Evolutionary conservation across 2,888 invertebrate species (phyloP).

Genomic region (Lochmaea capreae): DNA sequence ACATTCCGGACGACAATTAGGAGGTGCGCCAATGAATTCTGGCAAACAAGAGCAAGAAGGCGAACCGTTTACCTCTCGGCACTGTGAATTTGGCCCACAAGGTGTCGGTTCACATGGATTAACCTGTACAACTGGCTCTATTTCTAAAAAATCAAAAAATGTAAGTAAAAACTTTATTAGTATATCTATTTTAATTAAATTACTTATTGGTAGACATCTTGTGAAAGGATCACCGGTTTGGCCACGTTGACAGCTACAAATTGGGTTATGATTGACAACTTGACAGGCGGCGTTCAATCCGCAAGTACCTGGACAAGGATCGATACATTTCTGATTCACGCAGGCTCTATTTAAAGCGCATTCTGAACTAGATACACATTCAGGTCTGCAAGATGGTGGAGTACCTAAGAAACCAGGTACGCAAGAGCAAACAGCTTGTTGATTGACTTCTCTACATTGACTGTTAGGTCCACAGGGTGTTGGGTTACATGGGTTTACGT

Average conservation of each 20-base stretch:
- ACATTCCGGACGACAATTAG: constrained; percentile 82
- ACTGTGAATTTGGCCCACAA: constrained; percentile 77
- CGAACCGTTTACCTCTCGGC: constrained; percentile 67
- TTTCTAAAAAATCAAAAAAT: constrained; percentile 38
- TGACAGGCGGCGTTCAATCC: constrained; percentile 69
- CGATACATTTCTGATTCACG: constrained; percentile 71
- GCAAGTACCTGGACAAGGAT: constrained; percentile 72
- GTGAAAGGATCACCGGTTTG: constrained; percentile 75
- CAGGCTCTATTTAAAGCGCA: constrained; percentile 70
- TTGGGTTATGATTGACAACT: constrained; percentile 71
- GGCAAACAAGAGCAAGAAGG: constrained; percentile 73
- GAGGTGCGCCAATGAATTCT: constrained; percentile 73
- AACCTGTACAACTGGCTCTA: constrained; percentile 51
- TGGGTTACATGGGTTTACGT: constrained; percentile 66
- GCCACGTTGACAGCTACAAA: constrained; percentile 69
- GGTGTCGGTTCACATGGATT: constrained; percentile 78
- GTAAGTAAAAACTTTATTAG: background rate
- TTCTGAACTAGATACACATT: constrained; percentile 71
- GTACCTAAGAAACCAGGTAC: constrained; percentile 69
- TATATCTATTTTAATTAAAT: constrained; percentile 32
- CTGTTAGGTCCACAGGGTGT: constrained; percentile 71
- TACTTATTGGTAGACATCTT: constrained; percentile 71
- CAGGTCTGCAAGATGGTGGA: constrained; percentile 71
- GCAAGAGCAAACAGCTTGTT: constrained; percentile 71
- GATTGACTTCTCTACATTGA: constrained; percentile 69